Conservation (phyloP, 1,140 invertebrate genomes). For the Caenorhabditis elegans region WBcel235 BX284604.4:11866001-11866500, state of each 20-base stretch:
- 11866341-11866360: neutral
- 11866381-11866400: slow-evolving; percentile 44
- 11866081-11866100: slow-evolving; percentile 68
- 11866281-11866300: slow-evolving; percentile 28
- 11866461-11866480: slow-evolving; percentile 49
- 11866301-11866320: neutral
- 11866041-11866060: slow-evolving; percentile 61
- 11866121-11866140: slow-evolving; percentile 63
- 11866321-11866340: neutral
- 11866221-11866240: neutral
- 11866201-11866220: neutral
- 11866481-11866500: slow-evolving; percentile 66
- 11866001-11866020: neutral
- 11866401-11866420: slow-evolving; percentile 36
- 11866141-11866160: slow-evolving; percentile 19
- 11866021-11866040: slow-evolving; percentile 56
- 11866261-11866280: slow-evolving; percentile 34
- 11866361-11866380: slow-evolving; percentile 34
- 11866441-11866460: slow-evolving; percentile 52
- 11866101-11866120: slow-evolving; percentile 62
- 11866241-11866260: neutral
- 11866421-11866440: slow-evolving; percentile 32
- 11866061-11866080: slow-evolving; percentile 67
- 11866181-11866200: slow-evolving; percentile 24
- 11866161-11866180: slow-evolving; percentile 9